Conservation (phyloP, 2,888 invertebrate species). For the Acanthosepion lycidas region DNA sequence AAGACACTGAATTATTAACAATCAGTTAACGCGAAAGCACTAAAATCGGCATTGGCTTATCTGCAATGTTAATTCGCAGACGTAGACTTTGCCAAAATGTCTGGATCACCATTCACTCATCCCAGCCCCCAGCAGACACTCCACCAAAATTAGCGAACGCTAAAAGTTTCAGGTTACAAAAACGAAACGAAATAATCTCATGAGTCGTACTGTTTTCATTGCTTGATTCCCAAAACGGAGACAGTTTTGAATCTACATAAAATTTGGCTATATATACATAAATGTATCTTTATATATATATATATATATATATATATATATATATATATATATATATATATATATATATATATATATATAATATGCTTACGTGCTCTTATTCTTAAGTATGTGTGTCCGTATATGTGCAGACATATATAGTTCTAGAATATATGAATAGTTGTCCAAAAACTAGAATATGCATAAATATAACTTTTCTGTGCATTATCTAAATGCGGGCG, state of each 20-base stretch:
- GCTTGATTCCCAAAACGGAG: background rate
- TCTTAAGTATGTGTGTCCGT: too few relatives aligned
- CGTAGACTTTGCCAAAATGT: background rate
- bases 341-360: background rate
- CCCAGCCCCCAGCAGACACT: background rate
- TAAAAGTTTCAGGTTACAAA: background rate
- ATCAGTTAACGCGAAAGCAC: background rate
- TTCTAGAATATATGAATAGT: too few relatives aligned
- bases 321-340: background rate
- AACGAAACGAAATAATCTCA: constrained; percentile 14
- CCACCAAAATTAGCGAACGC: background rate
- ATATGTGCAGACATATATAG: too few relatives aligned
- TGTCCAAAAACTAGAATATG: too few relatives aligned
- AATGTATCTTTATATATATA: background rate
- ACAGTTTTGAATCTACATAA: background rate
- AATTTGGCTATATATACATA: background rate
- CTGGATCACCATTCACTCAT: background rate
- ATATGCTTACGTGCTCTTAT: background rate
- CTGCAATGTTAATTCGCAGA: constrained; percentile 33
- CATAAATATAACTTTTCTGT: too few relatives aligned
- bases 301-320: background rate
- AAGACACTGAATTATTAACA: constrained; percentile 4
- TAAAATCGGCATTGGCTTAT: background rate
- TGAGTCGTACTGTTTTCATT: background rate
- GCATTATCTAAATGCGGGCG: too few relatives aligned